Base-by-base conservation (phyloP, 2,797 vertebrate genomes). In the Clarias platycephalus region DNA sequence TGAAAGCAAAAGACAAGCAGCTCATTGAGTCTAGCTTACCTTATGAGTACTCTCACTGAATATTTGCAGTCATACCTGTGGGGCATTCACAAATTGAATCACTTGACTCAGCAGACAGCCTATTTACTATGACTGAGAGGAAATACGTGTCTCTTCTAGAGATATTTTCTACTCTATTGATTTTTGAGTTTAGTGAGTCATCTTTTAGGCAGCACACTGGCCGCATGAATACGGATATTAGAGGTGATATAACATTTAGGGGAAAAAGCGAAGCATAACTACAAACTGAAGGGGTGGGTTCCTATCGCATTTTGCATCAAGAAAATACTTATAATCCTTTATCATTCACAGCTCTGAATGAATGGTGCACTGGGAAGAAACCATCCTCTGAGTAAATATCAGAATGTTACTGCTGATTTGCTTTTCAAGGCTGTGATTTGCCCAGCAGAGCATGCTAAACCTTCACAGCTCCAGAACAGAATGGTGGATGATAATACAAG, bases 31-130 rank as follows among this genome's bases (percentile, higher is more conserved):
- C 53, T 70, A 55, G 34, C 68, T 83, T 80, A 64, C 76, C 26
- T 64, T 53, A 31, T 62, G 78, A 91, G 91, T 88, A 90, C 88
- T 91, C 90, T 89, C 90, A 86, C 89, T 91, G 89, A 85, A 89
- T 89, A 89, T 89, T 86, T 85, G 89, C 88, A 87, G 89, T 86
- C 90, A 89, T 90, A 88, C 90, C 90, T 90, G 87, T 84, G 91
- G 88, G 89, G 80, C 53, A 86, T 82, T 84, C 57, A 49, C 66
- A 88, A 86, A 89, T 81, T 72, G 72, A 87, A 81, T 77, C 40
- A 71, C 82, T 84, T 83, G 82, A 79, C 70, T 85, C 70, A 78
- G 70, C 49, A 82, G 83, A 84, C 82, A 75, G 88, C 83, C 67
- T 71, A 83, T 81, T 85, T 76, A 82, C 74, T 68, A 83, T 75